A percentile compares a stretch with the other conserved stretches of the same genome.
Conservation (phyloP, 2,113 vertebrate species). For the Recurvirostra avosetta region DNA sequence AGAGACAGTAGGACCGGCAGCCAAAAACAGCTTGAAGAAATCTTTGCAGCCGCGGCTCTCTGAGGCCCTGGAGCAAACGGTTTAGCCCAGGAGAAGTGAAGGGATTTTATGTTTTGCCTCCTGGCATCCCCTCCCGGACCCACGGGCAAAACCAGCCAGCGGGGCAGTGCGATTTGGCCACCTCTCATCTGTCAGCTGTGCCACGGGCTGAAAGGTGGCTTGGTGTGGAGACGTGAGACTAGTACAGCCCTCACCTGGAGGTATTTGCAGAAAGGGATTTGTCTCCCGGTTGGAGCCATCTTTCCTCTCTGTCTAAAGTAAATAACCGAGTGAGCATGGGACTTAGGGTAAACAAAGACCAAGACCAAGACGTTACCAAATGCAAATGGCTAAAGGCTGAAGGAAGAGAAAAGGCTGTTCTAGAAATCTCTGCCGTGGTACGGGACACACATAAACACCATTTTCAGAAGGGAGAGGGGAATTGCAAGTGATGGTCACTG, state of each 20-base stretch:
- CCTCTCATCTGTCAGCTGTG: not conserved
- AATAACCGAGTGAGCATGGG: not conserved
- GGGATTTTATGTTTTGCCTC: not conserved
- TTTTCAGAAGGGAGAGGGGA: not conserved
- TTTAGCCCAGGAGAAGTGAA: not conserved
- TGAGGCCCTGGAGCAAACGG: not conserved
- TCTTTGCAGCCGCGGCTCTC: not conserved
- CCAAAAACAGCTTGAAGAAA: not conserved
- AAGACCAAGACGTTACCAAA: not conserved
- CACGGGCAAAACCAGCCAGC: accelerated
- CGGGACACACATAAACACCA: not conserved
- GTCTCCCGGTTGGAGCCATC: not conserved
- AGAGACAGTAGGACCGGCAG: not conserved
- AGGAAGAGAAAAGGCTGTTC: not conserved
- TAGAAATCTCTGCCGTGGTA: not conserved
- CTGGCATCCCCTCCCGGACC: not conserved
- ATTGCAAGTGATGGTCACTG: not conserved
- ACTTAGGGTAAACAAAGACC: not conserved
- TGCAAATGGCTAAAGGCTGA: not conserved
- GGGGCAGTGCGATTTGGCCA: not conserved
- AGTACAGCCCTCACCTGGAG: not conserved
- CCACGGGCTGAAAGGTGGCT: not conserved
- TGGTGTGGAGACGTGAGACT: not conserved
- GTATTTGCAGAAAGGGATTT: not conserved
- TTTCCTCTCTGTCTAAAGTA: not conserved